A percentile compares a stretch with the other conserved stretches of the same genome.
These are phyloP conservation scores for Drosophila oshimai DNA, from an alignment of 1,140 invertebrate genomes.

Conservation along the genomic window DNA sequence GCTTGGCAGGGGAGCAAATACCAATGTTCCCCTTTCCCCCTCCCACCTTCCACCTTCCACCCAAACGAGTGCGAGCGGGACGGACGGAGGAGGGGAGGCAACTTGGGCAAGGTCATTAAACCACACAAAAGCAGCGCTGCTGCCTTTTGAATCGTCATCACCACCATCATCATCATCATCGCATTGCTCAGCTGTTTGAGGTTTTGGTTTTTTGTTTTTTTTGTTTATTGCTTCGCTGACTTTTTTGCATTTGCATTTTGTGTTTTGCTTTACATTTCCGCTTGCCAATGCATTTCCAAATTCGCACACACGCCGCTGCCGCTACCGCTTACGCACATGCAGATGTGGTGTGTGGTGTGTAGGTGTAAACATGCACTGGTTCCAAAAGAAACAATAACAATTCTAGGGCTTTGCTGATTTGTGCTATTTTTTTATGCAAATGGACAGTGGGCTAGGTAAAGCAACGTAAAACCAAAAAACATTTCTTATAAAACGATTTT, in stretches of 20 bases:
- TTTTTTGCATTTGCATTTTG: constrained; percentile 48
- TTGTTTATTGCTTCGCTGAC: background rate
- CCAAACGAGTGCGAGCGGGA: constrained; percentile 30
- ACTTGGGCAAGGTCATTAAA: constrained; percentile 79
- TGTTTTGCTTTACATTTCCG: constrained; percentile 68
- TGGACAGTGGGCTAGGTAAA: constrained; percentile 1
- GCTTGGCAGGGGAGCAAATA: constrained; percentile 66
- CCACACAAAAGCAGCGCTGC: constrained; percentile 61
- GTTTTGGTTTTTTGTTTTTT: constrained; percentile 18
- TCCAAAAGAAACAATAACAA: constrained; percentile 9
- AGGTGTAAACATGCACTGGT: constrained; percentile 33
- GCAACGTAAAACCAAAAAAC: no score
- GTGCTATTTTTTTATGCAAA: constrained; percentile 12
- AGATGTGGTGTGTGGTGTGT: background rate
- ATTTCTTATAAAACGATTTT: no score
- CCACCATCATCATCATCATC: no score
- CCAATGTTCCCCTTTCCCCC: background rate
- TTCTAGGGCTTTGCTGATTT: constrained; percentile 17
- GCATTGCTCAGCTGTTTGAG: constrained; percentile 54
- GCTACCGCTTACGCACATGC: background rate
- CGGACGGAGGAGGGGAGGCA: constrained; percentile 30
- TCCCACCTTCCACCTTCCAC: background rate
- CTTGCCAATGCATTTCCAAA: constrained; percentile 64
- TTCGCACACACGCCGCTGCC: background rate
- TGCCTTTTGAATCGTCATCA: constrained; percentile 21